These are phyloP conservation scores for Mesocentrotus franciscanus DNA, from an alignment of 53 echinoderm and acorn worm species.

Conservation along the genomic window DNA sequence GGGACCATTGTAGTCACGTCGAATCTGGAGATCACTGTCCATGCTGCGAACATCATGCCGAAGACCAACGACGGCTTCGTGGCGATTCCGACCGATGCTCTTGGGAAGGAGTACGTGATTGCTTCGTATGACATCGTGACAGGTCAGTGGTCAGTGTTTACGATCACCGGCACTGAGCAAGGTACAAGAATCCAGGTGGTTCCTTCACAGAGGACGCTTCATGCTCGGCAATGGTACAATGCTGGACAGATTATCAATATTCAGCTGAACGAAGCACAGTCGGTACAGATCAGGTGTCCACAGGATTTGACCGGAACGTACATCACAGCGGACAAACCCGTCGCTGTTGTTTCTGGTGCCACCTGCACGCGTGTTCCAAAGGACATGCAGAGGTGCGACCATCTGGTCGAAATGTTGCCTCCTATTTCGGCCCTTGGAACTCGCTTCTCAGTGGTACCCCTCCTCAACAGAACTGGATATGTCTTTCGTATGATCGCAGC, in stretches of 20 bases:
- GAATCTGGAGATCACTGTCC: constrained; percentile 76
- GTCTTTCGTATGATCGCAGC: constrained; percentile 88
- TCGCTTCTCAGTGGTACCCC: constrained; percentile 87
- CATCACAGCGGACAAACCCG: constrained; percentile 78
- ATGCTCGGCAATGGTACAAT: constrained; percentile 70
- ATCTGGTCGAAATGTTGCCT: constrained; percentile 91
- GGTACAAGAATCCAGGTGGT: constrained; percentile 79
- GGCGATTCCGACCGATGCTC: constrained; percentile 81
- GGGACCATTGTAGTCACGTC: constrained; percentile 79
- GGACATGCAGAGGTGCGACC: constrained; percentile 85
- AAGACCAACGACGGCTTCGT: constrained; percentile 85
- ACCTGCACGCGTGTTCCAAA: constrained; percentile 86
- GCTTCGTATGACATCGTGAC: constrained; percentile 92
- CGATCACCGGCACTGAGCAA: constrained; percentile 77
- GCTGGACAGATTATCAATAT: constrained; percentile 79
- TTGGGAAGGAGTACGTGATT: constrained; percentile 87
- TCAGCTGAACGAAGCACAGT: constrained; percentile 71
- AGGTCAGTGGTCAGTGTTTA: constrained; percentile 80
- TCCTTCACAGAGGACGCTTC: constrained; percentile 62
- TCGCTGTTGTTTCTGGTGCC: constrained; percentile 85
- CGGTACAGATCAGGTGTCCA: constrained; percentile 81
- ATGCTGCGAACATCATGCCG: constrained; percentile 81
- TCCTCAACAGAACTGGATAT: constrained; percentile 87
- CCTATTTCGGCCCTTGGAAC: constrained; percentile 85
- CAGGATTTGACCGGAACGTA: constrained; percentile 85